Conservation (phyloP, 1,140 invertebrate genomes). For the Vanessa tameamea region DNA sequence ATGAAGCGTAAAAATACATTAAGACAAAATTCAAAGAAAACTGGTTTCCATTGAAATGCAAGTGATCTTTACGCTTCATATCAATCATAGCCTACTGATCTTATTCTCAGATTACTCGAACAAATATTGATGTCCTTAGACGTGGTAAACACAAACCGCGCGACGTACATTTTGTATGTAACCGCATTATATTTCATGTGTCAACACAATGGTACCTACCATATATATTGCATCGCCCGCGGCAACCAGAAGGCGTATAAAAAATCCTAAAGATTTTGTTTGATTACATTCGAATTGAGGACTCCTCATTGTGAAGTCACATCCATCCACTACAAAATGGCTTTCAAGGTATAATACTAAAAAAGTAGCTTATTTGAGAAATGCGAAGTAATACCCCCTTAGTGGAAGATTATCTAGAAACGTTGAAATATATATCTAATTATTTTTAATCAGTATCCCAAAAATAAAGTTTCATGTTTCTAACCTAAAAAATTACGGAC, state of each 20-base stretch:
- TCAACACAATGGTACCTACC: constrained; percentile 29
- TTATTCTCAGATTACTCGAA: constrained; percentile 48
- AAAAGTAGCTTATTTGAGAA: neutral
- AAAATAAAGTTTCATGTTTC: too few relatives aligned
- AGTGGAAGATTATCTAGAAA: too few relatives aligned
- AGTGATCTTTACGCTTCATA: constrained; percentile 63
- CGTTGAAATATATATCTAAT: too few relatives aligned
- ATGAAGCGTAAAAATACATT: neutral
- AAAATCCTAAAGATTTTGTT: constrained; percentile 51
- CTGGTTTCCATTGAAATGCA: constrained; percentile 52
- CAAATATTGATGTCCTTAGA: constrained; percentile 37
- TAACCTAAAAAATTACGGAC: too few relatives aligned
- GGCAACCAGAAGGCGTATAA: constrained; percentile 58
- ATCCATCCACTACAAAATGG: constrained; percentile 56
- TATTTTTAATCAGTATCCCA: too few relatives aligned
- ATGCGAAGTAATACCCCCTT: neutral
- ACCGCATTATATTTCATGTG: constrained; percentile 53
- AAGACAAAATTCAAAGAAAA: constrained; percentile 50
- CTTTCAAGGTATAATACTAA: constrained; percentile 61
- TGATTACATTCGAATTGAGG: constrained; percentile 67
- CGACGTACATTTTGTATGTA: constrained; percentile 42
- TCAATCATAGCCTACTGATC: constrained; percentile 54
- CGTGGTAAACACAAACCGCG: constrained; percentile 27
- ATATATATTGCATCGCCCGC: constrained; percentile 51
- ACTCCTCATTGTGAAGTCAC: constrained; percentile 63